Base-by-base conservation (phyloP, 2,113 vertebrate genomes). In the Megaleporinus macrocephalus region DNA sequence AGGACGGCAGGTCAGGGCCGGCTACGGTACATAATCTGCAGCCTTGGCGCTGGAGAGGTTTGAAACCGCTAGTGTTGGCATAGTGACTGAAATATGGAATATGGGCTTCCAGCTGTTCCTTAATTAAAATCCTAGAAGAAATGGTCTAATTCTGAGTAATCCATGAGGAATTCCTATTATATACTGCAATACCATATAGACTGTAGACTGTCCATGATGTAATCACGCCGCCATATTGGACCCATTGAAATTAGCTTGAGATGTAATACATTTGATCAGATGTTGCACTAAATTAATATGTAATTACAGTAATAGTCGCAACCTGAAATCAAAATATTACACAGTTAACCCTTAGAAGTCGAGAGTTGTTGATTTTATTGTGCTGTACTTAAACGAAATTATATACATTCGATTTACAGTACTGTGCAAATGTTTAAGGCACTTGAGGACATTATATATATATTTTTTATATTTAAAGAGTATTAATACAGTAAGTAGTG, bases 61-160 rank as follows among this genome's bases (percentile, higher is more conserved):
- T 74, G 11, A 62, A 30, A 53, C 36, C 20, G 24, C 76, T 47
- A 20, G 30, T 15, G 24, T 68, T n/a, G 24, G 4, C 12, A 29
- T 22, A 49, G 74, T 57, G 15, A 24, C 61, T 78, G 27, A 71
- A 65, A 36, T 53, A 18, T 30, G 16, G 24, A 59, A 1, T 71
- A 61, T 59, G 74, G 44, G 30, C 78, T 84, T 84, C 78, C 78
- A 71, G 77, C 15, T n/a, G n/a, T n/a, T n/a, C n/a, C n/a, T n/a
- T n/a, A n/a, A n/a, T n/a, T 79, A 33, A 22, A 59, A 79, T 68
- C 62, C 62, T 1, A 49, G 47, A 72, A 26, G 33, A 71, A 63
- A 9, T 18, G 16, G 27, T 84, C 77, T 73, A 78, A 71, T 66
- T 53, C 61, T 22, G 10, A 68, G 29, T 57, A 59, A 73, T 68